Evolutionary conservation across 2,797 vertebrate genomes (phyloP).

Genomic region (Sebastes vulpes): DNA sequence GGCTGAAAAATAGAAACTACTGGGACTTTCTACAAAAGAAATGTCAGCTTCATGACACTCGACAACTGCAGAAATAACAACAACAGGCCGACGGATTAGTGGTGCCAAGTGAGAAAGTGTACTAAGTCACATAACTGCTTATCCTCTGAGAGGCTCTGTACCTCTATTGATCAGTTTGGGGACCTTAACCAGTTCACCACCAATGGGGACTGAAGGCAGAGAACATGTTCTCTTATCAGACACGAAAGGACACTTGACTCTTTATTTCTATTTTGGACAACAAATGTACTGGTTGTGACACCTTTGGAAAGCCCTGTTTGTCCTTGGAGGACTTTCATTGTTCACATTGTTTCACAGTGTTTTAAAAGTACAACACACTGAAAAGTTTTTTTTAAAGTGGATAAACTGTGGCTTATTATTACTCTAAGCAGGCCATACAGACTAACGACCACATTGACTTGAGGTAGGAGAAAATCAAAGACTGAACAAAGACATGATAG

Average conservation of each 20-base stretch:
- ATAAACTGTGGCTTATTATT: conserved; percentile 8
- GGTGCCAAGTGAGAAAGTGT: conserved; percentile 5
- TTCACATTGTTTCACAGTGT: background rate
- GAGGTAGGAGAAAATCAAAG: conserved; percentile 1
- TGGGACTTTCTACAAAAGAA: conserved; percentile 15
- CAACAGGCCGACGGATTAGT: conserved; percentile 16
- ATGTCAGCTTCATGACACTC: conserved; percentile 1
- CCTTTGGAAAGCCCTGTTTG: conserved; percentile 13
- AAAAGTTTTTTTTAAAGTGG: conserved; percentile 3
- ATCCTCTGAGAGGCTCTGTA: conserved; percentile 18
- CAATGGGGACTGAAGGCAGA: conserved; percentile 23
- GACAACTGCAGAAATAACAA: conserved; percentile 25
- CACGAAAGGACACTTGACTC: conserved; percentile 39
- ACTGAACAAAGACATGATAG: background rate
- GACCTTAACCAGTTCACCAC: conserved; percentile 33
- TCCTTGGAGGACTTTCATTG: conserved; percentile 35
- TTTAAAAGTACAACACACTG: conserved; percentile 3
- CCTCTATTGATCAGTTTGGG: conserved; percentile 49
- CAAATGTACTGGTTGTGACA: conserved; percentile 8
- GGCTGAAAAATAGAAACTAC: conserved; percentile 17
- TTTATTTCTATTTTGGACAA: conserved; percentile 26
- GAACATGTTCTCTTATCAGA: conserved; percentile 13
- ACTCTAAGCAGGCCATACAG: background rate
- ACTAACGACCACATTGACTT: conserved; percentile 14
- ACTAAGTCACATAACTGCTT: conserved; percentile 17